A percentile compares a stretch with the other conserved stretches of the same genome.
Conservation (phyloP, 2,113 vertebrate genomes). For the Rattus rattus region DNA sequence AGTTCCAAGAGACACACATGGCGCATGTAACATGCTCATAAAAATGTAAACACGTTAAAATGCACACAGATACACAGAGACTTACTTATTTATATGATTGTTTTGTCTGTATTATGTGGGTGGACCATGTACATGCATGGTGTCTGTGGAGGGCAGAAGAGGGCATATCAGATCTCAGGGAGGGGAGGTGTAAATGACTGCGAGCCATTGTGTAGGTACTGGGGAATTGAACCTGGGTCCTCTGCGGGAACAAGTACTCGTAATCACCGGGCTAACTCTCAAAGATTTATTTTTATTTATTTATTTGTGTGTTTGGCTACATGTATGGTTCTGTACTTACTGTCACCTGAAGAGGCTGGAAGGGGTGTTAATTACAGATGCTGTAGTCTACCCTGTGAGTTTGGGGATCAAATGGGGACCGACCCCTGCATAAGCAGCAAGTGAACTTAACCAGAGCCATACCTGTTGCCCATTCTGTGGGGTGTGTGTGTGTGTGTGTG, state of each 20-base stretch:
- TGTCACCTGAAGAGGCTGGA: neutral
- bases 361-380: neutral
- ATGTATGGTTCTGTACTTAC: neutral
- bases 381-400: neutral
- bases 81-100: neutral
- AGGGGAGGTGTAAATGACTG: neutral
- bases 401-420: neutral
- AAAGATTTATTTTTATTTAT: neutral
- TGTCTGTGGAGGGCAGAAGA: neutral
- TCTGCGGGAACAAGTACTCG: neutral
- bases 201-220: neutral
- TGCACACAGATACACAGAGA: neutral
- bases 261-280: neutral
- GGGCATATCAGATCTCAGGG: neutral
- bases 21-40: neutral
- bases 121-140: neutral
- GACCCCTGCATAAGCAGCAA: neutral
- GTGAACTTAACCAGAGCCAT: neutral
- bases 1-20: neutral
- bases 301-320: neutral
- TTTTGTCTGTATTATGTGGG: neutral
- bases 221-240: neutral
- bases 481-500: neutral
- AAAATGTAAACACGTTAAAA: neutral
- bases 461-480: neutral